Conservation (phyloP, 2,797 vertebrate species). For the Sylvia borin region DNA sequence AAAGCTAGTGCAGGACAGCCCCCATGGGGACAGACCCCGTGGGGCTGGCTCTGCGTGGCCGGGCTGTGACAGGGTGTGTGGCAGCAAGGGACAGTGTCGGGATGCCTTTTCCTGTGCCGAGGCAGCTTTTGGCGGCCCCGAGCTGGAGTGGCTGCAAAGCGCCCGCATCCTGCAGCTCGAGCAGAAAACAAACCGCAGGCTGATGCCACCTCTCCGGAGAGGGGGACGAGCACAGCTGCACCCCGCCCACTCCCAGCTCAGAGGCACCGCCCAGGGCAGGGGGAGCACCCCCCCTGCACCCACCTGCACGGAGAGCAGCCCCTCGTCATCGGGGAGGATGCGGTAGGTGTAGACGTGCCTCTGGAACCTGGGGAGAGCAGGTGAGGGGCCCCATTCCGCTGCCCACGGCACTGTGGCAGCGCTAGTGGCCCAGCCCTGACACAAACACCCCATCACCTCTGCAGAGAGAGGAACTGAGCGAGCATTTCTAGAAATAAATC, state of each 20-base stretch:
- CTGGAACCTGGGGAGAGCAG: slow-evolving; percentile 84
- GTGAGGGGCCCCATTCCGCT: background rate
- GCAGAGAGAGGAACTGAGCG: background rate
- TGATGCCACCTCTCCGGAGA: background rate
- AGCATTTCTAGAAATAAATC: background rate
- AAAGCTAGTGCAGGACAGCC: background rate
- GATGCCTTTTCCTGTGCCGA: rapidly evolving
- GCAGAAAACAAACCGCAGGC: background rate
- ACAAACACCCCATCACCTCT: background rate
- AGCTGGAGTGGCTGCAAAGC: background rate
- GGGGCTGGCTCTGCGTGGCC: background rate
- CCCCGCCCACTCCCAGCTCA: background rate
- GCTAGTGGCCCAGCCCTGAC: background rate
- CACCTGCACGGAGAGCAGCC: slow-evolving; percentile 94
- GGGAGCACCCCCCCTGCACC: background rate
- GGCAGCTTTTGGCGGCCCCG: background rate
- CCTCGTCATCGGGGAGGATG: slow-evolving; percentile 92
- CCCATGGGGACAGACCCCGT: rapidly evolving
- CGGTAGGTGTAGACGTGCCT: slow-evolving; percentile 95
- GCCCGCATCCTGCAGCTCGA: background rate
- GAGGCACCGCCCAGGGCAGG: background rate
- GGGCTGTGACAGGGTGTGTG: background rate
- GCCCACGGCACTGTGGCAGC: rapidly evolving
- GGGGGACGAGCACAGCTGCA: background rate
- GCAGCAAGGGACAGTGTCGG: background rate